Percentiles rank a stretch among this genome's conserved stretches.
These are phyloP conservation scores for Calyptomena viridis DNA, from an alignment of 2,113 vertebrate genomes.

Conservation along the genomic window DNA sequence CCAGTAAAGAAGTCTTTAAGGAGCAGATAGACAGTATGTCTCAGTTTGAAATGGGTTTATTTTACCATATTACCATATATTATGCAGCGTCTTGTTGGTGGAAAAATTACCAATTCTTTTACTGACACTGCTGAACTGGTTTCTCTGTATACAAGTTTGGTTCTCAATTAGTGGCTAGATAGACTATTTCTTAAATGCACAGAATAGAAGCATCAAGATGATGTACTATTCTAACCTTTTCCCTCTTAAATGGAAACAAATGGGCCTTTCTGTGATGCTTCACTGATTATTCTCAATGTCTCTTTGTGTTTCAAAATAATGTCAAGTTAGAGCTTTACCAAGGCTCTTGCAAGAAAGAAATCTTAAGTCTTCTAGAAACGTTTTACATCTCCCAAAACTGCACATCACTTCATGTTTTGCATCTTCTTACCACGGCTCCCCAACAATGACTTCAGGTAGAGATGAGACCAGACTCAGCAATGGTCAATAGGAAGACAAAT, in stretches of 20 bases:
- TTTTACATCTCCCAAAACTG: neutral
- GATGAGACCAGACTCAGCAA: neutral
- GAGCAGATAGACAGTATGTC: neutral
- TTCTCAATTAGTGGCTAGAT: slow-evolving; percentile 21
- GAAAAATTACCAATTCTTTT: neutral
- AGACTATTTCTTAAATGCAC: neutral
- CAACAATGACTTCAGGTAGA: neutral
- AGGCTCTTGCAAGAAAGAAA: neutral
- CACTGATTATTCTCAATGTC: slow-evolving; percentile 30
- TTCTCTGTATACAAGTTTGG: slow-evolving; percentile 7
- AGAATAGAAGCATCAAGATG: slow-evolving; percentile 24
- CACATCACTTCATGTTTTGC: neutral
- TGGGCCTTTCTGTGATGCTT: slow-evolving; percentile 32
- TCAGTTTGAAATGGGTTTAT: neutral
- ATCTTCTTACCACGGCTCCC: neutral
- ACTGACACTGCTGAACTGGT: neutral
- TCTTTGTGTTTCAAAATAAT: slow-evolving; percentile 47
- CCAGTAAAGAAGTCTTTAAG: neutral
- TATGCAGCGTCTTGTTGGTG: neutral
- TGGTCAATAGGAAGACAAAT: neutral
- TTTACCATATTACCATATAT: neutral
- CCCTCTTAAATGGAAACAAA: slow-evolving; percentile 52
- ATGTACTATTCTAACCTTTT: slow-evolving; percentile 65
- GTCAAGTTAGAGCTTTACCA: neutral
- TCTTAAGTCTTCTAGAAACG: neutral